Conservation (phyloP, 2,113 vertebrate species). For the Paradoxurus hermaphroditus region DNA sequence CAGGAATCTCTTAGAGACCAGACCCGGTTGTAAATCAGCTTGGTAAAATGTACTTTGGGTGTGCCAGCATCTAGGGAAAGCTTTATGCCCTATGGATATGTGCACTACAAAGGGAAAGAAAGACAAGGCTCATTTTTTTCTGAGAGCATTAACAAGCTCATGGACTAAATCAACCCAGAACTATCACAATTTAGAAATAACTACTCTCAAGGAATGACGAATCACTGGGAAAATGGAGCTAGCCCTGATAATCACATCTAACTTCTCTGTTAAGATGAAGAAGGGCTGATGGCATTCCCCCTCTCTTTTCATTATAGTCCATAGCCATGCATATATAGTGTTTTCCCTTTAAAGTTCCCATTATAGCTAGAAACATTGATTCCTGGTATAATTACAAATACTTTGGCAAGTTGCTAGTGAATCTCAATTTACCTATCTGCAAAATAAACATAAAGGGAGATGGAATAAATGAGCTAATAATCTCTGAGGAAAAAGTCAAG, state of each 20-base stretch:
- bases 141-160: conserved; percentile 10
- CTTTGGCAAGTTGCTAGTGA: neutral
- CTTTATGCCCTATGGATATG: neutral
- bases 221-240: neutral
- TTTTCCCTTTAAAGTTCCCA: neutral
- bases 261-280: neutral
- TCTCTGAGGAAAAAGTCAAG: neutral
- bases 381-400: neutral
- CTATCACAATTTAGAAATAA: neutral
- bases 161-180: neutral
- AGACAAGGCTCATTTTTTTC: conserved; percentile 4
- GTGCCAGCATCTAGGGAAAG: neutral
- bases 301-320: neutral
- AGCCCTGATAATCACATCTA: neutral
- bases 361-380: neutral
- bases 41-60: neutral
- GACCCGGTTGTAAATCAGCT: neutral
- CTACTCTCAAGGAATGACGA: neutral
- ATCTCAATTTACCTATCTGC: neutral
- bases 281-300: neutral
- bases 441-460: neutral
- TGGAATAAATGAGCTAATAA: neutral
- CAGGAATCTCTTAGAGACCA: conserved; percentile 48
- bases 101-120: neutral
- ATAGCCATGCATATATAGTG: accelerated